These are phyloP conservation scores for Limnephilus auricula DNA, from an alignment of 2,888 invertebrate species.

Conservation along the genomic window DNA sequence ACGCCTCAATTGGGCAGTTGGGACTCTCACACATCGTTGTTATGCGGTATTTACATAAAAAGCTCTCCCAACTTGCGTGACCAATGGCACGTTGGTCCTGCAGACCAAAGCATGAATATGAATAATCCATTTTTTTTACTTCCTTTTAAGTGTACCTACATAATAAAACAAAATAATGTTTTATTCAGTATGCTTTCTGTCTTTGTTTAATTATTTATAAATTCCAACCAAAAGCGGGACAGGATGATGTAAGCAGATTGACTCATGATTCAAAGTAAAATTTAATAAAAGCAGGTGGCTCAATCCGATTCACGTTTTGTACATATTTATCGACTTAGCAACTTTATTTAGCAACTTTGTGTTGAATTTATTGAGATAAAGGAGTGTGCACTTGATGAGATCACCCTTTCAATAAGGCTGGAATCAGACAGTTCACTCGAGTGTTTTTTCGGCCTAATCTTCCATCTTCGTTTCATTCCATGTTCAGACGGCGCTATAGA, in stretches of 20 bases:
- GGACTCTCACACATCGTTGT: too few relatives aligned
- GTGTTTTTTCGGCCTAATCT: too few relatives aligned
- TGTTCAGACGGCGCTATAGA: too few relatives aligned
- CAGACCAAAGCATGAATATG: neutral
- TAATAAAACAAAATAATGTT: neutral
- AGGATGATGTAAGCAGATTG: neutral
- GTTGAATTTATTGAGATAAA: neutral
- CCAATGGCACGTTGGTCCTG: neutral
- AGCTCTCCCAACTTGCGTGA: neutral
- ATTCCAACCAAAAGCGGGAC: neutral
- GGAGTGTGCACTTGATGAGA: neutral
- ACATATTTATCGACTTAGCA: neutral
- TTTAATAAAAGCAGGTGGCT: neutral
- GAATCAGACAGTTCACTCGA: too few relatives aligned
- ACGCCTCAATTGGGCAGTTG: too few relatives aligned
- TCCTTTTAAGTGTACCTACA: neutral
- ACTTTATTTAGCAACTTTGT: neutral
- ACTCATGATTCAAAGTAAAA: neutral
- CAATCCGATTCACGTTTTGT: neutral
- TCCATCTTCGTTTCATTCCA: too few relatives aligned
- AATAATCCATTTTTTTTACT: neutral
- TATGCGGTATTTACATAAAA: too few relatives aligned
- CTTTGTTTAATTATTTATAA: neutral
- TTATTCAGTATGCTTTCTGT: neutral
- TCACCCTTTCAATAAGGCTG: neutral